phyloP scores from a whole-genome alignment of 2,797 vertebrate species.

The Enteromius radiatus region DNA sequence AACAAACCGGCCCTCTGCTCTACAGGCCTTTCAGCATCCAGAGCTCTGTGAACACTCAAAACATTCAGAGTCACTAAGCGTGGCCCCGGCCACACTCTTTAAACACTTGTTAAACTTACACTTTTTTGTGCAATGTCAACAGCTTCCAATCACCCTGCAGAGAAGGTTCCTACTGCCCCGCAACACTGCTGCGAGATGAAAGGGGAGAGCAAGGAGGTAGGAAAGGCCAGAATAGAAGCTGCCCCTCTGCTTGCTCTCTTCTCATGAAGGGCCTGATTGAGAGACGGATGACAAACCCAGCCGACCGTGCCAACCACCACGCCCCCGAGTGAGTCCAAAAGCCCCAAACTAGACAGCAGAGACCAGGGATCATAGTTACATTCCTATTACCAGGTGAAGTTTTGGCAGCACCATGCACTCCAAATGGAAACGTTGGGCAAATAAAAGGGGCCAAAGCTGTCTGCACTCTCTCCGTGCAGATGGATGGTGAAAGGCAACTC shows the following conservation, averaged over 20 bases:
- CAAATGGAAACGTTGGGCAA: constrained; percentile 78
- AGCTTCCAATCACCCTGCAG: constrained; percentile 75
- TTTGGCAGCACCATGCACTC: constrained; percentile 73
- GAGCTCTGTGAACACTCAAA: constrained; percentile 77
- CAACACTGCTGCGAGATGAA: constrained; percentile 55
- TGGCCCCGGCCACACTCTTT: constrained; percentile 77
- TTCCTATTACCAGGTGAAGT: constrained; percentile 77
- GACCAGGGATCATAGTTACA: constrained; percentile 72
- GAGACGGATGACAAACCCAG: constrained; percentile 70
- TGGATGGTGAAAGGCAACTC: constrained; percentile 77
- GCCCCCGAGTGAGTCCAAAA: constrained; percentile 74
- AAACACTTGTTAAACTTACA: constrained; percentile 81
- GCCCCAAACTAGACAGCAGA: constrained; percentile 77
- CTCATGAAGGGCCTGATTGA: constrained; percentile 77
- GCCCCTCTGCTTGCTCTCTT: constrained; percentile 23
- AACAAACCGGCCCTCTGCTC: constrained; percentile 52
- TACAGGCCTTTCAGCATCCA: constrained; percentile 56
- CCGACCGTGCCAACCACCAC: constrained; percentile 68
- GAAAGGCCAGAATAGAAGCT: constrained; percentile 32
- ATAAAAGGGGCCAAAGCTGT: constrained; percentile 77
- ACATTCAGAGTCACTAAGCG: constrained; percentile 78
- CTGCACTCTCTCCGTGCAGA: constrained; percentile 78
- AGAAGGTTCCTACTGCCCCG: constrained; percentile 68
- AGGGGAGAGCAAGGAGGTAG: constrained; percentile 35
- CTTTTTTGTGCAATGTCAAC: constrained; percentile 79